phyloP scores from a whole-genome alignment of 2,888 invertebrate genomes.

The Keiferia lycopersicella region DNA sequence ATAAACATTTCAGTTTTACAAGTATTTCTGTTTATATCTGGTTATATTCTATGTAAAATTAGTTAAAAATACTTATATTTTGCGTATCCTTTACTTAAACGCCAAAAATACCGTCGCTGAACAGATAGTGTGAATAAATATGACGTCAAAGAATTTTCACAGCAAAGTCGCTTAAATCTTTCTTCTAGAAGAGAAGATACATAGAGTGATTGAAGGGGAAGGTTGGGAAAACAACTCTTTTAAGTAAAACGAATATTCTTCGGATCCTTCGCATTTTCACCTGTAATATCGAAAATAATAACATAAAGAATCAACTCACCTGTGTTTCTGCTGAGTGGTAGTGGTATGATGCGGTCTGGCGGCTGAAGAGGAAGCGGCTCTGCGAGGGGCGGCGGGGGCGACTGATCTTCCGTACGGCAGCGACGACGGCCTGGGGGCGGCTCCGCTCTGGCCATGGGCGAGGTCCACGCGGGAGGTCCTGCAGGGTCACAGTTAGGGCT shows the following conservation, averaged over 20 bases:
- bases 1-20: neutral
- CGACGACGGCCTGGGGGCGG: conserved; percentile 84
- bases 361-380: conserved; percentile 86
- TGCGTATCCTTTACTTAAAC: no score
- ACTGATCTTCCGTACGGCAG: conserved; percentile 84
- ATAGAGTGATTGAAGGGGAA: no score
- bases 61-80: no score
- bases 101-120: no score
- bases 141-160: no score
- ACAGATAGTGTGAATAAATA: no score
- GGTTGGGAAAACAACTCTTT: no score
- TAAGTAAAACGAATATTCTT: neutral
- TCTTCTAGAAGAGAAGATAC: no score
- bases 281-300: neutral
- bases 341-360: conserved; percentile 73
- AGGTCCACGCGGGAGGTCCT: conserved; percentile 85
- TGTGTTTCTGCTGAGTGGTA: conserved; percentile 58
- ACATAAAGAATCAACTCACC: conserved; percentile 43
- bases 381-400: conserved; percentile 75
- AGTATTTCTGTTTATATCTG: neutral
- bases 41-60: neutral
- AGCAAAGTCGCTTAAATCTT: no score
- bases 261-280: neutral
- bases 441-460: conserved; percentile 73
- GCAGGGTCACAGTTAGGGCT: conserved; percentile 2